Conservation (phyloP, 2,113 vertebrate genomes). For the Thalassarche chlororhynchos region DNA sequence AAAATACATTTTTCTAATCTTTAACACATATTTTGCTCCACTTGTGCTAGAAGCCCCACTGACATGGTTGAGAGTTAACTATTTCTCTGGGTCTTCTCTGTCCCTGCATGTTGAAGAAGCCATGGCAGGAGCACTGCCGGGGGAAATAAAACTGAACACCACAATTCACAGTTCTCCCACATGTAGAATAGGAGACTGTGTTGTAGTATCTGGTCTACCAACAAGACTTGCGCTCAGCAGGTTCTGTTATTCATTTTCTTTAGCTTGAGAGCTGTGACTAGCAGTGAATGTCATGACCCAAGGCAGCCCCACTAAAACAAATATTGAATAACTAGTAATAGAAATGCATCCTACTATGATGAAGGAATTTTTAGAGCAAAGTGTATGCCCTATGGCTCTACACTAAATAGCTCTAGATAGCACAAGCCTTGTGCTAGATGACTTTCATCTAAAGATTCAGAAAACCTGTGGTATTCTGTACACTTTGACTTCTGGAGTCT, state of each 20-base stretch:
- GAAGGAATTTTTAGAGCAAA: background rate
- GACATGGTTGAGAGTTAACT: background rate
- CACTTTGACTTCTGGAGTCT: background rate
- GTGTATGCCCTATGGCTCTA: background rate
- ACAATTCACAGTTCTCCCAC: background rate
- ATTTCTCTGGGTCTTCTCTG: background rate
- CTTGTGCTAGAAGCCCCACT: background rate
- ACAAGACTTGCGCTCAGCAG: background rate
- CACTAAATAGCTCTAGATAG: background rate
- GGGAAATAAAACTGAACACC: background rate
- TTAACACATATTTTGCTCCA: background rate
- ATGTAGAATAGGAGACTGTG: fast-evolving
- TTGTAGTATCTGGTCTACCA: background rate
- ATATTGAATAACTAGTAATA: background rate
- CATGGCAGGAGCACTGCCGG: background rate
- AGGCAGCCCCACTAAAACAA: background rate
- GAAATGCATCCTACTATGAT: background rate
- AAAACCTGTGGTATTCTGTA: background rate
- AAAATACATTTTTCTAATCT: background rate
- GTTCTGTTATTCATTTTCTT: background rate
- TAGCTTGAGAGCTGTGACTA: background rate
- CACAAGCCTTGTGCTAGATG: background rate
- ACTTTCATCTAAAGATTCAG: background rate
- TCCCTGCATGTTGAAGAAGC: background rate
- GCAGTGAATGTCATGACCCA: background rate